These are phyloP conservation scores for Galerucella calmariensis DNA, from an alignment of 2,888 invertebrate genomes.

Conservation along the genomic window DNA sequence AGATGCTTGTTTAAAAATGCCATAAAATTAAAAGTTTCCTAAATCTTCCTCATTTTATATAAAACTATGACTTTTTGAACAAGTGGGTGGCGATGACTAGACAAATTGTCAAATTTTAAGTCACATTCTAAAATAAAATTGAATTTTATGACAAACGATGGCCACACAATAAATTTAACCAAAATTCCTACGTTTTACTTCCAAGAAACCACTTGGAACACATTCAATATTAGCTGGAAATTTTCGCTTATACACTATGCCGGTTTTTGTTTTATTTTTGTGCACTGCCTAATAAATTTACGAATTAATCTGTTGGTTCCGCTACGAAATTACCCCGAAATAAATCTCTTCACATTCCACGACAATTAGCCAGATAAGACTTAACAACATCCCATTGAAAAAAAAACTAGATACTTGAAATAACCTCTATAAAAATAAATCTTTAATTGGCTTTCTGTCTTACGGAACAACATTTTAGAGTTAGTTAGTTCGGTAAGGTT, in stretches of 20 bases:
- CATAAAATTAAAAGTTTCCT: too few species aligned
- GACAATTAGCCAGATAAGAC: slow-evolving; percentile 6
- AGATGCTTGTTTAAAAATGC: too few species aligned
- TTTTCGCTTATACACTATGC: neutral
- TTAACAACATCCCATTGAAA: neutral
- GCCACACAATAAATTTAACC: neutral
- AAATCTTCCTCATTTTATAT: too few species aligned
- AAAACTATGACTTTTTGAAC: too few species aligned
- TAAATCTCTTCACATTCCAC: slow-evolving; percentile 13
- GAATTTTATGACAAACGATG: too few species aligned
- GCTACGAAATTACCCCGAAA: neutral
- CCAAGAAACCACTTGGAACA: slow-evolving; percentile 20
- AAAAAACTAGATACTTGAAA: neutral
- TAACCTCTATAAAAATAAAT: neutral
- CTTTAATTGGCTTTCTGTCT: too few species aligned
- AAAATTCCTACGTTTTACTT: slow-evolving; percentile 1
- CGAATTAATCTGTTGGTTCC: slow-evolving; percentile 10
- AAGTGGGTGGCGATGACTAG: neutral
- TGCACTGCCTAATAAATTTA: slow-evolving; percentile 3
- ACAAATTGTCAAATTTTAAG: neutral
- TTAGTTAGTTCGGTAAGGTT: too few species aligned
- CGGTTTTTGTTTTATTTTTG: slow-evolving; percentile 10
- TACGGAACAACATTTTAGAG: too few species aligned
- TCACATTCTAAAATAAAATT: neutral
- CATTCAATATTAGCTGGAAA: slow-evolving; percentile 14